Evolutionary conservation across 2,888 invertebrate genomes (phyloP), one percentile per base, ranked within the genome.

Genomic region (Drosophila mulleri): DNA sequence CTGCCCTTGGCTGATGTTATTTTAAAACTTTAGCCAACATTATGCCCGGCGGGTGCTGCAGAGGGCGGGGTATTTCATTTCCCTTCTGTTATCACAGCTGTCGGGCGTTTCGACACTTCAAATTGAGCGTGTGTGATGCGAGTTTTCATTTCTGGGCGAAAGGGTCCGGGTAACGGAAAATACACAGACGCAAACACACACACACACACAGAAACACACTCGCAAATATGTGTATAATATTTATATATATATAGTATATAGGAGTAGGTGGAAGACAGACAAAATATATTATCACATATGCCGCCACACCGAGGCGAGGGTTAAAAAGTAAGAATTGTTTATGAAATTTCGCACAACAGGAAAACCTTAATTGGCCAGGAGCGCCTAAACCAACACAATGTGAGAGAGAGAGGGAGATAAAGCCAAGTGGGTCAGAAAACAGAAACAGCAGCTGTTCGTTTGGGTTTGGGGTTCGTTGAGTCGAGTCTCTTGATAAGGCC

Each of bases 91-190:
- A 86, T 88, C 88, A 85, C 86, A 86, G 86, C 88, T 86, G 86
- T 83, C 86, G 80, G 72, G 75, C 67, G 75, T 83, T 88, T 86
- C 83, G 86, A 80, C 88, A 88, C 85, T 86, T 88, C 62, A 86
- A 83, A 82, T 85, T 80, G 82, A 80, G 83, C 85, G 82, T 76
- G 67, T 77, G 62, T 80, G 72, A 82, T 85, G 82, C 39, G 53
- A 53, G 53, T 85, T 88, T 85, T 77, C 69, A 86, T 88, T 85
- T 66, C 32, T 50, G 53, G 20, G 16, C 45, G 62, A 73, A 73
- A 59, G 74, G 74, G 69, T 64, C 62, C 23, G 37, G 14, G 39
- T 53, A 59, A 18, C 9, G 44, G 59, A 37, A 20, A 71, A 69
- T 18, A 57, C 44, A 45, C 23, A 45, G 6, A 20, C 16, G 42